A percentile compares a stretch with the other conserved stretches of the same genome.
These are phyloP conservation scores for Onychorhynchus coronatus DNA, from an alignment of 2,113 vertebrate species.

Conservation along the genomic window DNA sequence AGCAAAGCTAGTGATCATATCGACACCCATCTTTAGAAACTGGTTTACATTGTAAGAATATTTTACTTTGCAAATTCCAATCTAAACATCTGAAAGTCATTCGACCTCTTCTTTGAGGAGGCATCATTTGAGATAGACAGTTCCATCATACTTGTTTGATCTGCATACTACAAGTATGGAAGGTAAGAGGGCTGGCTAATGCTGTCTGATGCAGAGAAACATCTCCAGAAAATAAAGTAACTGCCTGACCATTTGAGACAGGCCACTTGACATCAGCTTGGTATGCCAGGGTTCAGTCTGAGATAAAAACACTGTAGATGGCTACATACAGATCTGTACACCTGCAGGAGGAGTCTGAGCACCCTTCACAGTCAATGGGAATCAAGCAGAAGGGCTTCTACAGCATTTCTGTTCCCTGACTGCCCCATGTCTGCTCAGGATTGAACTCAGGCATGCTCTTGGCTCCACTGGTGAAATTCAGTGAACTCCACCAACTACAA, in stretches of 20 bases:
- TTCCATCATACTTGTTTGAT: not conserved
- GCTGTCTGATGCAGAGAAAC: not conserved
- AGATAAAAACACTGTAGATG: not conserved
- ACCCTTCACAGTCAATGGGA: not conserved
- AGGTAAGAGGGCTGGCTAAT: not conserved
- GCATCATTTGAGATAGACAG: not conserved
- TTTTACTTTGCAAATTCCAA: not conserved
- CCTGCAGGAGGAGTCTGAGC: not conserved
- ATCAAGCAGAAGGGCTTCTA: not conserved
- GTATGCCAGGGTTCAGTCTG: not conserved
- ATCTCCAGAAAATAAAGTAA: not conserved
- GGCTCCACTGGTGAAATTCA: not conserved
- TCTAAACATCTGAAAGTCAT: not conserved
- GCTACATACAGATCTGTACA: not conserved
- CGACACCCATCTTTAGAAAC: not conserved
- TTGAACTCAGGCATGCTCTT: not conserved
- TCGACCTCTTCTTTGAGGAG: not conserved
- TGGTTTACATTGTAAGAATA: not conserved
- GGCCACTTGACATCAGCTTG: not conserved
- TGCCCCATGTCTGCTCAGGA: accelerated
- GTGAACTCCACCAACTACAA: not conserved
- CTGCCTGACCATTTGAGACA: not conserved
- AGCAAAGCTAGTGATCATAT: not conserved
- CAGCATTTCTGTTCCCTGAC: not conserved
- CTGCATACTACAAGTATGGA: not conserved